A percentile compares a stretch with the other conserved stretches of the same genome.
These are phyloP conservation scores for Exaiptasia diaphana DNA, from an alignment of 64 coral and sea anemone species.

Conservation along the genomic window DNA sequence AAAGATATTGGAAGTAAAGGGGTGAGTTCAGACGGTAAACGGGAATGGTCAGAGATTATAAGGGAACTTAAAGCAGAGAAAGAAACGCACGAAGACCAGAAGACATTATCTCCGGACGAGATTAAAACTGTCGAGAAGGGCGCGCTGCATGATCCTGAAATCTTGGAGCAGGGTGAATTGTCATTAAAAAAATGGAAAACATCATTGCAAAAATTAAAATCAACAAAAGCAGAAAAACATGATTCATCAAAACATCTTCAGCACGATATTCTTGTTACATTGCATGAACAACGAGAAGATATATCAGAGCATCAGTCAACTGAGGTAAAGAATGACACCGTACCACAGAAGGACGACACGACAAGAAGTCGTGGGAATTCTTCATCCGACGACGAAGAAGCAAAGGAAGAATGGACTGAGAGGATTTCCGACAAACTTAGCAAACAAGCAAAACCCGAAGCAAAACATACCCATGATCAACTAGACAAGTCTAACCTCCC, in stretches of 20 bases:
- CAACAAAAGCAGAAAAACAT: neutral
- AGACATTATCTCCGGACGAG: neutral
- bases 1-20: neutral
- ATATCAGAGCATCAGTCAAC: too few species aligned
- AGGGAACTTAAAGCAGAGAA: neutral
- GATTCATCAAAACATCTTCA: too few species aligned
- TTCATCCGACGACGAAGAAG: neutral
- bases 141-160: neutral
- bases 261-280: too few species aligned
- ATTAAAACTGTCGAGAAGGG: neutral
- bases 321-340: too few species aligned
- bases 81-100: neutral
- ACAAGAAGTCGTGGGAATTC: too few species aligned
- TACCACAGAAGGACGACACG: too few species aligned
- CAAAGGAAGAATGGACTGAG: too few species aligned
- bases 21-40: neutral
- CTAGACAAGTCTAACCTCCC: too few species aligned
- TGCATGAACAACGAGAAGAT: too few species aligned
- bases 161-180: neutral
- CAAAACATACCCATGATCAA: too few species aligned
- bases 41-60: neutral
- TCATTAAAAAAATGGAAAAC: neutral
- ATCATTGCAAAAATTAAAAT: neutral
- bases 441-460: too few species aligned
- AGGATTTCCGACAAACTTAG: too few species aligned